Percentiles rank a stretch among this genome's conserved stretches.
Conservation (phyloP, 2,888 invertebrate genomes). For the Exocentrus adspersus region DNA sequence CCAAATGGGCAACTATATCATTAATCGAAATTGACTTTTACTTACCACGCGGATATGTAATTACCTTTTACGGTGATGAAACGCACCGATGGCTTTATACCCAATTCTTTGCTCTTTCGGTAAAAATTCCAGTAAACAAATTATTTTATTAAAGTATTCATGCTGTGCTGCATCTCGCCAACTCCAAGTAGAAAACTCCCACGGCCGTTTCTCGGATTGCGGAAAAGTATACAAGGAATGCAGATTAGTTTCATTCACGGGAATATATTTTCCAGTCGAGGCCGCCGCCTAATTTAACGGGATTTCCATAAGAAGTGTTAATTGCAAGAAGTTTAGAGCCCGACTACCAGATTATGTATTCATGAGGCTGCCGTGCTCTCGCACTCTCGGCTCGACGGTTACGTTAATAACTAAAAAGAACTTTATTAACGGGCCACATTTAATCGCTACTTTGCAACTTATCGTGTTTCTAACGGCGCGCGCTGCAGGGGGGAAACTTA, state of each 20-base stretch:
- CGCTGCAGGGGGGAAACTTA: background rate
- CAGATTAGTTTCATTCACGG: slow-evolving; percentile 58
- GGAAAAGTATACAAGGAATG: slow-evolving; percentile 52
- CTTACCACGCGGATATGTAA: too few species aligned
- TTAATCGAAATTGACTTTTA: too few species aligned
- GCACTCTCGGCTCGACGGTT: slow-evolving; percentile 33
- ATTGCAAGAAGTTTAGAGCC: slow-evolving; percentile 55
- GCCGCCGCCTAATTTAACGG: slow-evolving; percentile 56
- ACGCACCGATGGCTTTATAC: too few species aligned
- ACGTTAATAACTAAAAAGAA: slow-evolving; percentile 41
- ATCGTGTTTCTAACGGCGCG: background rate
- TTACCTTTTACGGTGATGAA: too few species aligned
- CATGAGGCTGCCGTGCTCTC: slow-evolving; percentile 46
- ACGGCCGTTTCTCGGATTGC: background rate
- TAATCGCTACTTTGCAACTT: slow-evolving; percentile 28
- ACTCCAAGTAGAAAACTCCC: background rate
- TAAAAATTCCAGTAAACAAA: too few species aligned
- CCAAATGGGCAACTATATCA: too few species aligned
- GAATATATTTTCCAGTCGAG: slow-evolving; percentile 55
- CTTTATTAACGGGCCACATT: slow-evolving; percentile 36
- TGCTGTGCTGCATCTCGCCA: too few species aligned
- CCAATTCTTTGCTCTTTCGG: too few species aligned
- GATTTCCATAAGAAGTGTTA: slow-evolving; percentile 59
- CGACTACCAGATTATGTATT: slow-evolving; percentile 51
- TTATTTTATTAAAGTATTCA: too few species aligned